Conservation (phyloP, 1,140 invertebrate genomes). For the Drosophila equinoxialis region DNA sequence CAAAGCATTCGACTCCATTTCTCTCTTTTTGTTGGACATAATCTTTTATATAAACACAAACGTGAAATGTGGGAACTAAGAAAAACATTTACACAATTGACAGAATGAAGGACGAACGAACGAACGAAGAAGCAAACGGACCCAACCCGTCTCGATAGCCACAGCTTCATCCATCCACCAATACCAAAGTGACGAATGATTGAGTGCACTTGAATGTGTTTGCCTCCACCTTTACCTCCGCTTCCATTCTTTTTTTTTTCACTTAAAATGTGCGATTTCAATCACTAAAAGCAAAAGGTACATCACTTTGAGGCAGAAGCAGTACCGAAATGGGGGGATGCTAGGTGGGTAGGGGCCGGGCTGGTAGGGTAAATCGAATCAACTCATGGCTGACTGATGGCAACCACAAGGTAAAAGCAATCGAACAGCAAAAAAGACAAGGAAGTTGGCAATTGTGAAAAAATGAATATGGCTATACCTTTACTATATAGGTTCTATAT, state of each 20-base stretch:
- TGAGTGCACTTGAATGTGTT: conserved; percentile 75
- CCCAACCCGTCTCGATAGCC: conserved; percentile 47
- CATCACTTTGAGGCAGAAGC: conserved; percentile 29
- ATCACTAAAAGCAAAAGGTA: conserved; percentile 80
- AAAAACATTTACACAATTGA: conserved; percentile 61
- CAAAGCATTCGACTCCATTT: conserved; percentile 52
- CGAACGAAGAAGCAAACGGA: conserved; percentile 15
- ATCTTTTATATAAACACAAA: conserved; percentile 77
- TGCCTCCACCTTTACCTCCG: conserved; percentile 37
- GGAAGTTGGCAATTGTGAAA: conserved; percentile 77
- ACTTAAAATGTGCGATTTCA: conserved; percentile 81
- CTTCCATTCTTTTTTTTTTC: conserved; percentile 61
- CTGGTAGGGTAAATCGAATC: conserved; percentile 52
- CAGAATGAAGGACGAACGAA: conserved; percentile 20
- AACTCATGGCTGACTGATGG: conserved; percentile 55
- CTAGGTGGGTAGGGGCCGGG: background rate
- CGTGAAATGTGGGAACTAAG: conserved; percentile 48
- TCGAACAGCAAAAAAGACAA: conserved; percentile 38
- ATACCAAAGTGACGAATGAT: conserved; percentile 68
- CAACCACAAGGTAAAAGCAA: conserved; percentile 64
- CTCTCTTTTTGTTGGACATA: conserved; percentile 44
- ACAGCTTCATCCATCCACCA: conserved; percentile 23
- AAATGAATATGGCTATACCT: conserved; percentile 75
- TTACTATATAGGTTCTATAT: conserved; percentile 13
- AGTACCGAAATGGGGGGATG: background rate